Evolutionary conservation across 1,140 invertebrate species (phyloP).

Genomic region (Zaprionus tsacasi): DNA sequence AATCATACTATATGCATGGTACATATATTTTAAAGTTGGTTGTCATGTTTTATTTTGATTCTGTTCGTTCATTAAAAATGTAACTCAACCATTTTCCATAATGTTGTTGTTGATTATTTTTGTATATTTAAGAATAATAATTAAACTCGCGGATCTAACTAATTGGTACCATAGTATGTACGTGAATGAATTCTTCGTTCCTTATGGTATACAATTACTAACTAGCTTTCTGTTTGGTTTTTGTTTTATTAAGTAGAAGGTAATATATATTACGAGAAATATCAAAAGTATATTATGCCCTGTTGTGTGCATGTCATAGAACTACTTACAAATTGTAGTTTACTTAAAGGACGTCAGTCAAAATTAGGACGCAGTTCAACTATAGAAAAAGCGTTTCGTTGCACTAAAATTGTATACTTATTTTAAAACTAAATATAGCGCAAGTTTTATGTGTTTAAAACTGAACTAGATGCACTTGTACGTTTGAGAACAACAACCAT

Average conservation of each 20-base stretch:
- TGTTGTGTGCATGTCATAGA: constrained; percentile 30
- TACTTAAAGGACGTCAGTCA: constrained; percentile 73
- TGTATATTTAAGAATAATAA: constrained; percentile 47
- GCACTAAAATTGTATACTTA: constrained; percentile 46
- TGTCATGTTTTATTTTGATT: constrained; percentile 29
- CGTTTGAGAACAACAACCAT: constrained; percentile 23
- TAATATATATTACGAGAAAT: constrained; percentile 56
- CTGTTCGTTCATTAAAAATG: not conserved
- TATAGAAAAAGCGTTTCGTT: constrained; percentile 72
- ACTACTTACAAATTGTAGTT: constrained; percentile 43
- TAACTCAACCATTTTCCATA: constrained; percentile 23
- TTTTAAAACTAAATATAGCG: constrained; percentile 68
- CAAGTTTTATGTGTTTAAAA: constrained; percentile 64
- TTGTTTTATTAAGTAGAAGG: constrained; percentile 34
- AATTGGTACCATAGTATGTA: constrained; percentile 22
- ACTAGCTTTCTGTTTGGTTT: constrained; percentile 37
- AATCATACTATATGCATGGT: not conserved
- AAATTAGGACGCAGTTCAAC: constrained; percentile 72
- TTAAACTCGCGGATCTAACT: constrained; percentile 47
- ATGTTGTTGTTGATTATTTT: constrained; percentile 27
- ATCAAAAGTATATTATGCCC: constrained; percentile 60
- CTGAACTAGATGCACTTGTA: constrained; percentile 70
- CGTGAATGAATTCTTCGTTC: constrained; percentile 27
- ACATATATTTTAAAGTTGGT: constrained; percentile 2
- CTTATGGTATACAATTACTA: constrained; percentile 34